Conservation (phyloP, 64 coral and sea anemone species). For the Montipora capricornis region DNA sequence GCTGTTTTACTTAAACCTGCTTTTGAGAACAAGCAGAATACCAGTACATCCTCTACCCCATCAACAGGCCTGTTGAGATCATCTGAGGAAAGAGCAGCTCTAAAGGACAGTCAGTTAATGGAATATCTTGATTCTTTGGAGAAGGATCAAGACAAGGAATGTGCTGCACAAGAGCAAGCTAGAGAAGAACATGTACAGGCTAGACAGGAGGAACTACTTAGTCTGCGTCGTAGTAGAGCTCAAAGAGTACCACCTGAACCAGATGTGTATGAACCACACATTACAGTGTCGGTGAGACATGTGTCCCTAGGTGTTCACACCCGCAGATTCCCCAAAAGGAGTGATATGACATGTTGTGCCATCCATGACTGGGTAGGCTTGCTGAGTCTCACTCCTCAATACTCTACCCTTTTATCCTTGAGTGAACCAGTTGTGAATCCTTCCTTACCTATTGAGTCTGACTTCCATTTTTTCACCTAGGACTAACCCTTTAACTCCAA, state of each 20-base stretch:
- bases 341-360: slow-evolving; percentile 19
- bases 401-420: background rate
- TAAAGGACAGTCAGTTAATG: slow-evolving; percentile 5
- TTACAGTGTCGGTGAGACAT: slow-evolving; percentile 59
- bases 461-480: too few species aligned
- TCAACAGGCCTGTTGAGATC: background rate
- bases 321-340: slow-evolving; percentile 9
- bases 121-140: slow-evolving; percentile 21
- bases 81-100: slow-evolving; percentile 16
- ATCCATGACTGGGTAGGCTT: slow-evolving; percentile 59
- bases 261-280: slow-evolving; percentile 4
- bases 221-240: background rate
- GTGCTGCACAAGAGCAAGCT: background rate
- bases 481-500: too few species aligned
- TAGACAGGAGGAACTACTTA: slow-evolving; percentile 12
- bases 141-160: slow-evolving; percentile 16
- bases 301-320: slow-evolving; percentile 24
- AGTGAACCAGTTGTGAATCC: background rate
- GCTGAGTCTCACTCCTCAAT: background rate
- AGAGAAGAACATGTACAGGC: background rate
- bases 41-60: too few species aligned
- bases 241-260: slow-evolving; percentile 14
- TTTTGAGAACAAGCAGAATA: too few species aligned
- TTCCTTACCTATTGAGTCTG: slow-evolving; percentile 19
- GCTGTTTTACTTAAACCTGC: too few species aligned